Evolutionary conservation across 1,140 invertebrate species (phyloP), one percentile per base, ranked within the genome.

Genomic region (Lucilia cuprina): DNA sequence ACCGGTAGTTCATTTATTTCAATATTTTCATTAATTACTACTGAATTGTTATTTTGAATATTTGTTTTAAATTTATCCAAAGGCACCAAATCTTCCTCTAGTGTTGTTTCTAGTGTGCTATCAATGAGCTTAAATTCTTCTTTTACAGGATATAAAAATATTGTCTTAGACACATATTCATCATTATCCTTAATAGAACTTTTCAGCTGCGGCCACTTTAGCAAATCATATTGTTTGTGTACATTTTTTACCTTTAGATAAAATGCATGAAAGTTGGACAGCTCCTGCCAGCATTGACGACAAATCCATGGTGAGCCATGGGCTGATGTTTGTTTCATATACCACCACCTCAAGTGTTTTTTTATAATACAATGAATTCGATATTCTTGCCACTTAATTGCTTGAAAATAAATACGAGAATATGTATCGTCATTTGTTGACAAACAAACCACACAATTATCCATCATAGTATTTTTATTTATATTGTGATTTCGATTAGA

Each of bases 281-380:
- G 7, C 7, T 49, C 19, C 2, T 49, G n/a, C 77, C 77, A 80
- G 19, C 77, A 80, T 50, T 49, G 19, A 8, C 12, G 10, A 49
- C 77, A 80, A 21, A 80, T 30, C 77, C 77, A 80, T 80, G n/a
- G 10, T 13, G 9, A 70, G 65, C 21, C 5, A 9, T 70, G 9
- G 9, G 35, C 2, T 25, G 77, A 3, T 12, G 47, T 9, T 10
- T 13, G 7, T 12, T 50, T 80, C 41, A 21, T 13, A 49, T 49
- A 80, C 65, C 65, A 70, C 65, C 65, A 70, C 65, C 65, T 25
- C 65, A 70, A 70, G 10, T 70, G 65, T 21, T 70, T 70, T 12
- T 70, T n/a, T 9, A 70, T 70, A 10, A 70, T 21, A 21, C 65
- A n/a, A 7, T 70, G 65, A 0, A 70, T 70, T 7, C n/a, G 7